A percentile compares a stretch with the other conserved stretches of the same genome.
Evolutionary conservation across 2,113 vertebrate species (phyloP).

Genomic region (Solea senegalensis): DNA sequence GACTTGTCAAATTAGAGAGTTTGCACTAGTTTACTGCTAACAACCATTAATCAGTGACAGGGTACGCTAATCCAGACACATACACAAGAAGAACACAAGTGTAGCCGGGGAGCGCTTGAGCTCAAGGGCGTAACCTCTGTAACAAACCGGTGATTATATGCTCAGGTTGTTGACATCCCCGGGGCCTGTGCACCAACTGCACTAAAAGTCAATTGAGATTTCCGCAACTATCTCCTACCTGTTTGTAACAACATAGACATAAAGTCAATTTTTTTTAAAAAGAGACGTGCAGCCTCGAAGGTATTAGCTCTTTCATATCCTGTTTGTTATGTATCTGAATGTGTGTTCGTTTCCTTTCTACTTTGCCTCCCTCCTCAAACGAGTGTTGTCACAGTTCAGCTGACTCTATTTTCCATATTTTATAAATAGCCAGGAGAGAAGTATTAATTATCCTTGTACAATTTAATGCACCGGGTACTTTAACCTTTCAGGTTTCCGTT

Average conservation of each 20-base stretch:
- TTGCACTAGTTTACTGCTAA: conserved; percentile 73
- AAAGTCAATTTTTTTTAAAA: background rate
- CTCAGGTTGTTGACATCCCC: conserved; percentile 27
- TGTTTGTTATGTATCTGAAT: conserved; percentile 19
- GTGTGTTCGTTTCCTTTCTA: conserved; percentile 31
- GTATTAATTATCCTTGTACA: conserved; percentile 99
- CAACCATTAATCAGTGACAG: conserved; percentile 80
- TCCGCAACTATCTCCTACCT: conserved; percentile 30
- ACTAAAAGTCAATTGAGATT: conserved; percentile 19
- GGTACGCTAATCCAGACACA: conserved; percentile 18
- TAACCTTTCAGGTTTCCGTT: conserved; percentile 99
- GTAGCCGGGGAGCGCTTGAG: background rate
- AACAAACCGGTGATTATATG: conserved; percentile 44
- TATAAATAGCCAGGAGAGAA: conserved; percentile 99
- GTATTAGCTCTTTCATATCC: conserved; percentile 33
- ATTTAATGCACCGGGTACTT: conserved; percentile 99
- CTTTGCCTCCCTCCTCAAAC: conserved; percentile 86
- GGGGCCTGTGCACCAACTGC: background rate
- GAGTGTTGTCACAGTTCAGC: conserved; percentile 92
- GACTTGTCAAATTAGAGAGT: conserved; percentile 78
- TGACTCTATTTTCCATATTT: conserved; percentile 96
- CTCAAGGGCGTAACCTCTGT: conserved; percentile 5
- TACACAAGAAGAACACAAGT: conserved; percentile 12
- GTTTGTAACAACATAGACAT: conserved; percentile 13
- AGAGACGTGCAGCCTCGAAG: conserved; percentile 10